Evolutionary conservation across 2,113 vertebrate species (phyloP).

Genomic region (Bostrychus sinensis): DNA sequence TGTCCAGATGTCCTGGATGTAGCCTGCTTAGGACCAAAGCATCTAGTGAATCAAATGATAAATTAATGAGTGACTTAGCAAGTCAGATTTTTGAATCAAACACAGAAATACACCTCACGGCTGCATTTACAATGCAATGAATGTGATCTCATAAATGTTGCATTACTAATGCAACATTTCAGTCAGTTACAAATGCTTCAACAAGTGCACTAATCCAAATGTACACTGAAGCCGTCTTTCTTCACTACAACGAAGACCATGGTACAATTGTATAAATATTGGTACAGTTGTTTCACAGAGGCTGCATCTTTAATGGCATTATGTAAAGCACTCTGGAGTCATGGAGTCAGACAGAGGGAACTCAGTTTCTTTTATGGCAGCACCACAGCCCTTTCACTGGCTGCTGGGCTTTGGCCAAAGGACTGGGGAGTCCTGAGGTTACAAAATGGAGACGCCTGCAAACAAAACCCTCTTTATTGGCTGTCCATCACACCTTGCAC

Average conservation of each 20-base stretch:
- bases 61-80: conserved; percentile 16
- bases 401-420: conserved; percentile 58
- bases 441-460: conserved; percentile 68
- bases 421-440: conserved; percentile 68
- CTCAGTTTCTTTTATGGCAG: conserved; percentile 45
- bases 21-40: not conserved
- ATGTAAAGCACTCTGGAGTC: conserved; percentile 1
- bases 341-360: conserved; percentile 35
- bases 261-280: conserved; percentile 10
- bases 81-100: conserved; percentile 12
- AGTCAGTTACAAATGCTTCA: too few relatives aligned
- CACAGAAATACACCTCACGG: conserved; percentile 44
- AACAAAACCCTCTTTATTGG: conserved; percentile 72
- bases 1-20: too few relatives aligned
- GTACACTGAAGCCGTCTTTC: conserved; percentile 9
- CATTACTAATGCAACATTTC: conserved; percentile 70
- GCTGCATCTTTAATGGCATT: conserved; percentile 1
- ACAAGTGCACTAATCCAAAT: too few relatives aligned
- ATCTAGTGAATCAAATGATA: not conserved
- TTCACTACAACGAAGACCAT: not conserved
- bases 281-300: not conserved
- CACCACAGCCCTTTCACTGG: conserved; percentile 59
- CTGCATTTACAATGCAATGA: conserved; percentile 35
- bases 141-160: conserved; percentile 72
- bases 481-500: conserved; percentile 65